phyloP scores from a whole-genome alignment of 2,113 vertebrate species.

The Aramus guarauna region DNA sequence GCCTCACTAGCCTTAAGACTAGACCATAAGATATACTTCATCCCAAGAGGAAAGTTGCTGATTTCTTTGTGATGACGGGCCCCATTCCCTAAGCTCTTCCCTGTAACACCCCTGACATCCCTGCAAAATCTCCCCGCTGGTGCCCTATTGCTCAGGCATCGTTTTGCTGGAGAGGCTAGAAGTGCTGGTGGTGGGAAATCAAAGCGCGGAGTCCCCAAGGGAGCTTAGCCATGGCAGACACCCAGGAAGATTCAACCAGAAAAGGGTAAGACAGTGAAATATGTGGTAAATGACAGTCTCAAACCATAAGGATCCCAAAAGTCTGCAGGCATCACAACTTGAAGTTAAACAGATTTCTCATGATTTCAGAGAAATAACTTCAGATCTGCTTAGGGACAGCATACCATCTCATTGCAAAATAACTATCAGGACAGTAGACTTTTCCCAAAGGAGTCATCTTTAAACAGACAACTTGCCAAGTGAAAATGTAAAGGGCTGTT shows the following conservation, averaged over 20 bases:
- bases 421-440: background rate
- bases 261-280: background rate
- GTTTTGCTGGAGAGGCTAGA: background rate
- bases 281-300: background rate
- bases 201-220: background rate
- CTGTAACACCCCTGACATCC: background rate
- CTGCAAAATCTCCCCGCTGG: background rate
- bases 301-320: background rate
- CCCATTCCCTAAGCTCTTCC: background rate
- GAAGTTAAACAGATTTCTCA: background rate
- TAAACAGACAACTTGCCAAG: background rate
- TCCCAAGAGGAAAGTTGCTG: background rate
- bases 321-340: background rate
- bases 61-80: background rate
- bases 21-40: background rate
- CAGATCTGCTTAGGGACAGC: background rate
- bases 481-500: background rate
- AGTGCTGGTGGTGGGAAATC: background rate
- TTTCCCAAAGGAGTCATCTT: background rate
- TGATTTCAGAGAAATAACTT: background rate
- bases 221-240: background rate
- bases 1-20: background rate
- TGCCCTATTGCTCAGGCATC: background rate
- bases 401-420: background rate
- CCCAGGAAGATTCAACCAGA: background rate